phyloP scores from a whole-genome alignment of 2,113 vertebrate genomes.

The Poicephalus meyeri region DNA sequence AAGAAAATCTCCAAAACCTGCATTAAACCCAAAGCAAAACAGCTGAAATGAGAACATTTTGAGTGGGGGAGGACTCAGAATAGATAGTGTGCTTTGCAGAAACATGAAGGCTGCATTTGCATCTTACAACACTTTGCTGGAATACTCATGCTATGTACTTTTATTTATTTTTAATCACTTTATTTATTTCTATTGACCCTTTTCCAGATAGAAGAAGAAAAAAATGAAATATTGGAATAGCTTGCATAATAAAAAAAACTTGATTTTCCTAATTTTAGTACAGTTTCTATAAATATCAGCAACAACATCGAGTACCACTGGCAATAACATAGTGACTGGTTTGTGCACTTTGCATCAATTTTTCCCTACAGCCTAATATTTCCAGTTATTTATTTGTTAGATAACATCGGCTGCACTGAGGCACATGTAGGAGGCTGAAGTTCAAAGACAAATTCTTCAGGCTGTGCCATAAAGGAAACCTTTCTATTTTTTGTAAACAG shows the following conservation, averaged over 20 bases:
- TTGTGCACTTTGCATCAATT: background rate
- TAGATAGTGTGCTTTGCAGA: accelerated
- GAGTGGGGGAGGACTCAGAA: background rate
- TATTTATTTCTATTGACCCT: background rate
- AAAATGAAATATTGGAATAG: background rate
- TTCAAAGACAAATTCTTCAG: background rate
- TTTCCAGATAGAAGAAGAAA: background rate
- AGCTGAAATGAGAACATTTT: background rate
- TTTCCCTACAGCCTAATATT: too few relatives aligned
- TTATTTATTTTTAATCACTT: background rate
- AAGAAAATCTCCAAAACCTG: background rate
- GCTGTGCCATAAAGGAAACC: background rate
- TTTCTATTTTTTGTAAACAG: background rate
- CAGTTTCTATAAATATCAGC: background rate
- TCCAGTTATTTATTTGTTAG: background rate
- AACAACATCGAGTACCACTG: background rate
- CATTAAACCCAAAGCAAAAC: background rate
- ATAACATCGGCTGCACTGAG: accelerated
- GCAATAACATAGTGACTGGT: background rate
- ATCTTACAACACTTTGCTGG: background rate
- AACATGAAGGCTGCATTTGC: background rate
- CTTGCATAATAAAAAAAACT: background rate
- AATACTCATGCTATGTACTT: background rate
- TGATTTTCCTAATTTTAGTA: background rate
- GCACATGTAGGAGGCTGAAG: accelerated